Base-by-base conservation (phyloP, 2,113 vertebrate genomes). In the Lampris incognitus region DNA sequence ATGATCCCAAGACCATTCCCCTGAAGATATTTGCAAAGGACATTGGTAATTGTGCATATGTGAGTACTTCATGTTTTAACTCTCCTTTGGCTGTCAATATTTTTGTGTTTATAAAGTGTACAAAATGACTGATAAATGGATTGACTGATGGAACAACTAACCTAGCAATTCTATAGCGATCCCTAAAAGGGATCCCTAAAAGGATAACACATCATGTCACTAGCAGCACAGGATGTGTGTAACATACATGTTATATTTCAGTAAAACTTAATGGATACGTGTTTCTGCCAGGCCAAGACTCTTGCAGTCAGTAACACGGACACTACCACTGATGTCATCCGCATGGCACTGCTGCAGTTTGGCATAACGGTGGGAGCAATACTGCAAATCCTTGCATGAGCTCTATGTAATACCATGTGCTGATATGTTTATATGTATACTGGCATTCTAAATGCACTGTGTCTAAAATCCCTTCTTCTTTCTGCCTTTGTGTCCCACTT, bases 21-120 rank as follows among this genome's bases (percentile, higher is more conserved):
- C 90, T 99, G 83, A 98, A 97, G 84, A 95, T 99, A 85, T 96
- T 97, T 84, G 95, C 96, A 51, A 97, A 97, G 91, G 97, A 98
- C 2, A 88, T 98, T 74, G 96, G 95, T 85, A 96, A 96, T 24
- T 97, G 95, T 82, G 95, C 94, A 87, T 96, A 97, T 48, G 98
- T 99, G 95, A 95, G 97, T 93, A 83, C 78, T 87, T 9, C 13
- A 36, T 51, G 37, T 36, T 58, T 40, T 51, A 9, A 2, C 2
- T 48, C 40, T n/a, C 37, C 13, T 73, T 52, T 55, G 8, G 55
- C 6, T 44, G 10, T 73, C 40, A 44, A 37, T 65, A 37, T 58
- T 6, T 51, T 24, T 38, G 40, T 69, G 41, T 57, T 24, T 46
- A 52, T 39, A 11, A 36, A 41, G 41, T 54, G 2, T 13, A 3